Evolutionary conservation across 1,140 invertebrate species (phyloP), one percentile per base, ranked within the genome.

Genomic region (Drosophila aff.): DNA sequence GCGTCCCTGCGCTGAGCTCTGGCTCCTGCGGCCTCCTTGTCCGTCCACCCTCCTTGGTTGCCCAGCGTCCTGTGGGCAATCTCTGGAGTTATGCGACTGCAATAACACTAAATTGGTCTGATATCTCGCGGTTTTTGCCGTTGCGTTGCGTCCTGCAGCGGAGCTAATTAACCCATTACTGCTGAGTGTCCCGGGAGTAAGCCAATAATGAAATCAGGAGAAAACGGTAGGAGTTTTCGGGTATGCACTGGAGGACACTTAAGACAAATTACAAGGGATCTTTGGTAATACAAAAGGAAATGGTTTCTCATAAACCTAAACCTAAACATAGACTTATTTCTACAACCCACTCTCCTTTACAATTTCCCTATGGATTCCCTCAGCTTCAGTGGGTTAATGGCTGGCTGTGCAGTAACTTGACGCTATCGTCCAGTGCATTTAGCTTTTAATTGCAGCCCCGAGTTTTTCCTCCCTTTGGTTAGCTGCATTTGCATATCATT

Each of bases 21-120:
- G 26, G 65, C 23, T 60, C 66, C 52, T 43, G 23, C 43, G 23
- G 23, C 31, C 53, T 18, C n/a, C 26, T 11, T 21, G 5, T 4
- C 6, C 55, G 21, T 38, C 23, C 28, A 15, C 21, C 33, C 43
- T 28, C 75, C 46, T n/a, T 65, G 46, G 40, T 53, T 41, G 47
- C 50, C 23, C 66, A 62, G 84, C 71, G 77, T 80, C 80, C 83
- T 76, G 66, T 79, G 73, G 73, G 78, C 80, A 89, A 89, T 89
- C 84, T 87, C 80, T 89, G 74, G 84, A 89, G 85, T 89, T 89
- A 89, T 89, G 84, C 69, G 84, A 90, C 84, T 89, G 84, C 85
- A 90, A 89, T 89, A 89, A 89, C 84, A 89, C 85, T 89, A 89
- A 89, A 89, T 89, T 89, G 85, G 81, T 89, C 72, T 79, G 84